These are phyloP conservation scores for Tringa solitaria DNA, from an alignment of 2,113 vertebrate species.

Conservation along the genomic window DNA sequence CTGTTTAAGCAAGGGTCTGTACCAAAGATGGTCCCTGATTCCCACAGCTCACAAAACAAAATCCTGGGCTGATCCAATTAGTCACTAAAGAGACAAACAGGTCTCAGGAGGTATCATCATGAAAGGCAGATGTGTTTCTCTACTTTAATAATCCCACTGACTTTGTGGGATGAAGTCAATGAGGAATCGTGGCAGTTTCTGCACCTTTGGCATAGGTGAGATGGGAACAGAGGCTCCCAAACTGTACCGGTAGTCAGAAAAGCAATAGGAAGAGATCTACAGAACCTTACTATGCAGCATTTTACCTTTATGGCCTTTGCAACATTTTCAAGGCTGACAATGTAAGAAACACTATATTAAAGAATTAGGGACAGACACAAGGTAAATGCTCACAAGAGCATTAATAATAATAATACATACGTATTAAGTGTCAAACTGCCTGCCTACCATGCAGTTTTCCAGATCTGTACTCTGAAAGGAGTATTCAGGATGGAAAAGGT, in stretches of 20 bases:
- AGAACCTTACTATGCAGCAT: background rate
- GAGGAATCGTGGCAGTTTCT: rapidly evolving
- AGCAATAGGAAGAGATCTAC: background rate
- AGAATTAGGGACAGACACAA: background rate
- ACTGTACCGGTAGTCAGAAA: background rate
- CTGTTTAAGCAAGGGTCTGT: background rate
- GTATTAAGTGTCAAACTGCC: background rate
- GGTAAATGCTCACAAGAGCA: background rate
- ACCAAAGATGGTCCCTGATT: background rate
- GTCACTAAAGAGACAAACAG: background rate
- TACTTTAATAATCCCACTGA: background rate
- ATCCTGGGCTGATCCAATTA: background rate
- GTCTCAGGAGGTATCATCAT: background rate
- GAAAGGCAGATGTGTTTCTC: background rate
- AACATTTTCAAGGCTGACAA: background rate
- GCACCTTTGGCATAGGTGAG: background rate
- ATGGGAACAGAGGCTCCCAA: background rate
- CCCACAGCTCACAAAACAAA: background rate
- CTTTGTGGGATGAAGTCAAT: background rate
- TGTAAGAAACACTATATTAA: background rate
- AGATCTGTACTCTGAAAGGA: background rate
- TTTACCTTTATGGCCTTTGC: background rate
- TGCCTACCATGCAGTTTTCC: background rate
- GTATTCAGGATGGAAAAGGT: background rate
- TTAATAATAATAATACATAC: background rate